Evolutionary conservation across 2,113 vertebrate genomes (phyloP), one percentile per base, ranked within the genome.

Genomic region (Neofelis nebulosa): DNA sequence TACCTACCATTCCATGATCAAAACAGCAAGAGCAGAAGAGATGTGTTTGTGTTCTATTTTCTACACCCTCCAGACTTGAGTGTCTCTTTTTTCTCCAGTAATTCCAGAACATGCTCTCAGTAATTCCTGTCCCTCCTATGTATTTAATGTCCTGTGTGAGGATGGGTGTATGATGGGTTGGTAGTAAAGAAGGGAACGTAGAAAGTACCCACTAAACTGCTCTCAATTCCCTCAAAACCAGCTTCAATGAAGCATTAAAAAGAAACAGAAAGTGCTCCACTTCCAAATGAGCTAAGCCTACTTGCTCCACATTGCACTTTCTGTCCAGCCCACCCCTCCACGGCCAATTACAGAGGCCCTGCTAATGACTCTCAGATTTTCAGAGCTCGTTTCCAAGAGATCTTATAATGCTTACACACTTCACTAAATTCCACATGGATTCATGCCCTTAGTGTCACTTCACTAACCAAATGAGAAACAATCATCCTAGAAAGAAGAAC

Each of bases 401-500:
- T 69, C 12, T 13, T 10, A 10, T 52, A 81, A 83, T 57, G 79
- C 50, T 96, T 86, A n/a, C 66, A 89, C 71, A 81, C 50, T 83
- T 45, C 2, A 1, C 82, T 95, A 73, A 96, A 57, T 33, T 57
- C 52, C 29, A 50, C 57, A 31, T 23, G 23, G 76, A 78, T 61
- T 74, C 69, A 41, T n/a, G 23, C 36, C 92, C 41, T 73, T 71
- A 31, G 38, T 27, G 68, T 96, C 85, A 80, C 79, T 55, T 96
- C 93, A 93, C 78, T 92, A 65, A 87, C 80, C 76, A 97, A 82
- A 89, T 57, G 36, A 90, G 83, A 89, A 84, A 52, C 36, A 52
- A 66, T 95, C 73, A 76, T 50, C 23, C 21, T 18, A 38, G 57
- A 55, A 25, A 45, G 63, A 97, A 95, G 52, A 83, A 7, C 0